Conservation (phyloP, 1,140 invertebrate species). For the Drosophila ercepeae region DNA sequence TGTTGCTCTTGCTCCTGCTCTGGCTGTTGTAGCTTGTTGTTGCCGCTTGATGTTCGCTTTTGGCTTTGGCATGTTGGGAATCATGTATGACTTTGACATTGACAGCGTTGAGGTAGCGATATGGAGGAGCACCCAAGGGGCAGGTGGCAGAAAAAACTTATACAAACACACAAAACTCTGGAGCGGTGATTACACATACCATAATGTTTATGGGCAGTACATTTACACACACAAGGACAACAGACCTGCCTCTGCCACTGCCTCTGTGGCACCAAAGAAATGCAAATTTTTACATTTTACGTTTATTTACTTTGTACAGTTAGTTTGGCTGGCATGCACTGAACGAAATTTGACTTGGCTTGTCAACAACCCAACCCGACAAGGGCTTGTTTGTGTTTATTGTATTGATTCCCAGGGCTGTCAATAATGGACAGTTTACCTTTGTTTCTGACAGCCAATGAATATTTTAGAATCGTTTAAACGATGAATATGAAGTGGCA, state of each 20-base stretch:
- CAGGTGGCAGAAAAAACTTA: constrained; percentile 1
- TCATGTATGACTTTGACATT: constrained; percentile 79
- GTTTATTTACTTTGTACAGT: constrained; percentile 73
- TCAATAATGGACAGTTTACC: constrained; percentile 45
- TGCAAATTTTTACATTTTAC: constrained; percentile 63
- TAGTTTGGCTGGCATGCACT: constrained; percentile 55
- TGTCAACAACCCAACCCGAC: constrained; percentile 37
- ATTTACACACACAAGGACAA: not conserved
- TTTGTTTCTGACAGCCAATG: constrained; percentile 38
- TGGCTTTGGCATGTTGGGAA: constrained; percentile 68
- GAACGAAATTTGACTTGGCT: constrained; percentile 38
- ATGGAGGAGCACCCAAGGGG: constrained; percentile 16
- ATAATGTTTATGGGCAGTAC: constrained; percentile 23
- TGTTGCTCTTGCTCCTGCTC: constrained; percentile 16
- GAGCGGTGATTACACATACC: constrained; percentile 46
- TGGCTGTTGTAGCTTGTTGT: constrained; percentile 27
- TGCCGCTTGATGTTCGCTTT: constrained; percentile 53
- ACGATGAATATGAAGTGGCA: constrained; percentile 11
- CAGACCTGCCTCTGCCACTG: constrained; percentile 9
- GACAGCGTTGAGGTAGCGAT: constrained; percentile 59
- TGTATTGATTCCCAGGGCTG: constrained; percentile 27
- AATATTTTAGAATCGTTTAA: constrained; percentile 31
- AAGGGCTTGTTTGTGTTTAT: constrained; percentile 29
- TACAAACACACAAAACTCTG: not conserved
- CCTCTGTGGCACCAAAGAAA: constrained; percentile 27